Percentiles rank a stretch among this genome's conserved stretches.
These are phyloP conservation scores for Pristionchus arcanus DNA, from an alignment of 2,888 invertebrate genomes.

Conservation along the genomic window DNA sequence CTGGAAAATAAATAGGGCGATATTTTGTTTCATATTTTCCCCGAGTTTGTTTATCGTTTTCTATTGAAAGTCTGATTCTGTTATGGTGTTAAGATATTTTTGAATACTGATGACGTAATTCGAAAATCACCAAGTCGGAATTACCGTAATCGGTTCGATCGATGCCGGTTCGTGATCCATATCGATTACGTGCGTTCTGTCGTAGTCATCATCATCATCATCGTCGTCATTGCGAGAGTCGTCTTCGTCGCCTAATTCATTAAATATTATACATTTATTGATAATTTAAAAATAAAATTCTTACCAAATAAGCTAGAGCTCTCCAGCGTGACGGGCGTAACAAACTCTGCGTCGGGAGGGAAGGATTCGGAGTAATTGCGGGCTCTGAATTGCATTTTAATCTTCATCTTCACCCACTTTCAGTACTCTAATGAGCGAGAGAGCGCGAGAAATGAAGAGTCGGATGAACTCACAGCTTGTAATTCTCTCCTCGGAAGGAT, in stretches of 20 bases:
- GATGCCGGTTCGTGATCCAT: constrained; percentile 25
- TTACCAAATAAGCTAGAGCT: constrained; percentile 29
- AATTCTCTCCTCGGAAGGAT: constrained; percentile 47
- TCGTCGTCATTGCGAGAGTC: not conserved
- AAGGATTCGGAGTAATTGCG: constrained; percentile 50
- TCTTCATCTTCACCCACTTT: no score
- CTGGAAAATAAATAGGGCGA: no score
- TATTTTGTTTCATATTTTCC: no score
- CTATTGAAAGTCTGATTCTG: no score
- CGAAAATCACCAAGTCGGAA: no score
- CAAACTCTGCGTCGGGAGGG: constrained; percentile 12
- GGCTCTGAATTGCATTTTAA: not conserved
- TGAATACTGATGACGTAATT: no score
- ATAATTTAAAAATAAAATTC: no score
- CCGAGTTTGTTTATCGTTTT: no score
- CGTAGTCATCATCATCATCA: not conserved
- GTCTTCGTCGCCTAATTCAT: constrained; percentile 38
- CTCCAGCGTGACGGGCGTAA: constrained; percentile 32
- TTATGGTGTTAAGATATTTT: no score
- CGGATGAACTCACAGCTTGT: constrained; percentile 44
- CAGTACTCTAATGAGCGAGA: no score
- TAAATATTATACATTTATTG: not conserved
- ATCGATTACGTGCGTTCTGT: not conserved
- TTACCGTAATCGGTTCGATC: no score
- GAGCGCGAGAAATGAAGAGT: no score